Percentiles rank a stretch among this genome's conserved stretches.
Conservation (phyloP, 2,888 invertebrate species). For the Seira musarum region DNA sequence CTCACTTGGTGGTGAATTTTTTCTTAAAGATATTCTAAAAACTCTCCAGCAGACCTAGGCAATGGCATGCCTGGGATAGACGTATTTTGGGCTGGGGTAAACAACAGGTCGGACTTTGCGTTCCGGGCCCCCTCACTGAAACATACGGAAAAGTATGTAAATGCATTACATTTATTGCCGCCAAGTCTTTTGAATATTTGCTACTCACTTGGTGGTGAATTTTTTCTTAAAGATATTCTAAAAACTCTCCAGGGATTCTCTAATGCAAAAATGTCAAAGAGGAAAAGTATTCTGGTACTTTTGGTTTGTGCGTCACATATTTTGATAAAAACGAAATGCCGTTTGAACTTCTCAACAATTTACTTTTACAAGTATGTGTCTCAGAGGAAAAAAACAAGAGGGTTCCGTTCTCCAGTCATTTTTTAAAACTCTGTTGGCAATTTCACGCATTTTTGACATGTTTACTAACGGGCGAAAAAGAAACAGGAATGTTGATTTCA, state of each 20-base stretch:
- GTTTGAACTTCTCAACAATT: not conserved
- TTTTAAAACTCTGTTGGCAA: slow-evolving; percentile 20
- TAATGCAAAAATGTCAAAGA: no score
- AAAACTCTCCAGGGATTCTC: no score
- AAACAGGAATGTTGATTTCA: not conserved
- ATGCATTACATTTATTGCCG: no score
- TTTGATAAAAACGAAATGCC: no score
- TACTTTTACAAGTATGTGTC: not conserved
- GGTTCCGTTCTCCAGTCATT: not conserved
- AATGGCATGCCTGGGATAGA: no score
- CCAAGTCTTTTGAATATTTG: slow-evolving; percentile 22
- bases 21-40: no score
- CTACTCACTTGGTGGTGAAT: slow-evolving; percentile 17
- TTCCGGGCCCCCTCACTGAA: no score
- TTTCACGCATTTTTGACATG: slow-evolving; percentile 55
- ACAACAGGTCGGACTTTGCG: no score
- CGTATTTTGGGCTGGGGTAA: no score
- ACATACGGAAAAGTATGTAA: no score
- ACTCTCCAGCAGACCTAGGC: no score
- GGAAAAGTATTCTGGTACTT: not conserved
- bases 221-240: no score
- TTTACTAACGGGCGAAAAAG: slow-evolving; percentile 42
- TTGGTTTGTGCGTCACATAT: not conserved
- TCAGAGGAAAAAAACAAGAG: not conserved
- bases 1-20: slow-evolving; percentile 19